These are phyloP conservation scores for Sinella curviseta DNA, from an alignment of 1,140 invertebrate genomes.

Conservation along the genomic window DNA sequence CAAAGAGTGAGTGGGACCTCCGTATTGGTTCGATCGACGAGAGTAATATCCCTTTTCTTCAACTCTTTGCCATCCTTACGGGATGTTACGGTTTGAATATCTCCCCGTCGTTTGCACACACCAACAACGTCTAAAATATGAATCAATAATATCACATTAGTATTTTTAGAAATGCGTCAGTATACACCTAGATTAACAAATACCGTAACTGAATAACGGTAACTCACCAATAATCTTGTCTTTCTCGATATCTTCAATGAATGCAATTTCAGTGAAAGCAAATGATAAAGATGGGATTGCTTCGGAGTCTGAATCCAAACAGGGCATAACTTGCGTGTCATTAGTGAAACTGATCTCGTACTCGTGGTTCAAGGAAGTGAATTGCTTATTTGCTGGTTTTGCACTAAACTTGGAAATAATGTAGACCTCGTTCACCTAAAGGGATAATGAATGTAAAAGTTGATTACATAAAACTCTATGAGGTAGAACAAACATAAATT, in stretches of 20 bases:
- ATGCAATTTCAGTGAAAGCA: conserved; percentile 76
- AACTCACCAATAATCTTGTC: conserved; percentile 71
- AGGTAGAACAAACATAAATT: too few species aligned
- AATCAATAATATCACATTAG: conserved; percentile 40
- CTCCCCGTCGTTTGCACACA: conserved; percentile 74
- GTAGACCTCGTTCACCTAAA: conserved; percentile 78
- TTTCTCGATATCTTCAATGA: conserved; percentile 68
- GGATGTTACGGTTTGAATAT: conserved; percentile 71
- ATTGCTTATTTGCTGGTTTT: conserved; percentile 92
- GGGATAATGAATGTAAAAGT: background rate
- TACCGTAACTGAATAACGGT: background rate
- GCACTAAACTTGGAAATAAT: conserved; percentile 78
- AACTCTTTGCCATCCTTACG: conserved; percentile 77
- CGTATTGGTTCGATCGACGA: conserved; percentile 82
- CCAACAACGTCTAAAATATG: conserved; percentile 79
- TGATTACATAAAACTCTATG: conserved; percentile 18
- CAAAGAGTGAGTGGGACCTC: conserved; percentile 70
- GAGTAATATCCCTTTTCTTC: conserved; percentile 81
- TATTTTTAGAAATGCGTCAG: conserved; percentile 17
- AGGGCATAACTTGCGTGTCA: conserved; percentile 75
- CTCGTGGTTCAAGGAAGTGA: conserved; percentile 80
- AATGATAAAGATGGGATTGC: conserved; percentile 78
- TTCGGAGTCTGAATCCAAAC: conserved; percentile 63
- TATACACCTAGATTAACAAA: conserved; percentile 2
- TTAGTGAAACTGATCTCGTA: conserved; percentile 91